Conservation (phyloP, 2,888 invertebrate genomes). For the Antheraea assamensis region DNA sequence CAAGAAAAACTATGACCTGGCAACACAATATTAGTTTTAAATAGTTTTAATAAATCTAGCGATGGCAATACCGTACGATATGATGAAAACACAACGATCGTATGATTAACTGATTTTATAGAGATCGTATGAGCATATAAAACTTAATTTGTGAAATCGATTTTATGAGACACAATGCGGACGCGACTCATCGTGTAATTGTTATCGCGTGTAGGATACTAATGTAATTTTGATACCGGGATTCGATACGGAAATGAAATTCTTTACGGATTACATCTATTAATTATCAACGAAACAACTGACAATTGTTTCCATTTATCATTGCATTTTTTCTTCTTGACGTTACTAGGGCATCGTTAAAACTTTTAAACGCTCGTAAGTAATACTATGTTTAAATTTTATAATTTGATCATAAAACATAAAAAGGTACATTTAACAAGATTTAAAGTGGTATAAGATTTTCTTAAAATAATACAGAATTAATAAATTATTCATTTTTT, state of each 20-base stretch:
- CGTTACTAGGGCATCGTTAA: background rate
- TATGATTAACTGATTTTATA: background rate
- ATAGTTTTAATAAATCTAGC: constrained; percentile 1
- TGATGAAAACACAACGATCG: background rate
- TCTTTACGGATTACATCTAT: background rate
- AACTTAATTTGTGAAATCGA: constrained; percentile 45
- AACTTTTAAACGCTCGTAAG: background rate
- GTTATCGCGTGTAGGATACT: constrained; percentile 31
- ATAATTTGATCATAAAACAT: background rate
- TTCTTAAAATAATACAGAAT: background rate
- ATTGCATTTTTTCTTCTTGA: background rate
- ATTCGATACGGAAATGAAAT: constrained; percentile 8
- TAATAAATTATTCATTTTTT: background rate
- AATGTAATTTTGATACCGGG: constrained; percentile 7
- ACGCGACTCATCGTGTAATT: constrained; percentile 33
- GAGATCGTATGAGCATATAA: background rate
- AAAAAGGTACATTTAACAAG: background rate
- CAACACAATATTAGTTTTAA: constrained; percentile 31
- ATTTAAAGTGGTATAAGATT: background rate
- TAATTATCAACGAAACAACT: background rate
- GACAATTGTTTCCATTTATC: background rate
- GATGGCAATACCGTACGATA: constrained; percentile 30
- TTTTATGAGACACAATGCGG: constrained; percentile 31
- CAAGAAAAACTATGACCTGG: constrained; percentile 88
- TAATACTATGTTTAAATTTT: background rate